Evolutionary conservation across 2,113 vertebrate genomes (phyloP), one percentile per base, ranked within the genome.

Genomic region (Neolamprologus hecqui): DNA sequence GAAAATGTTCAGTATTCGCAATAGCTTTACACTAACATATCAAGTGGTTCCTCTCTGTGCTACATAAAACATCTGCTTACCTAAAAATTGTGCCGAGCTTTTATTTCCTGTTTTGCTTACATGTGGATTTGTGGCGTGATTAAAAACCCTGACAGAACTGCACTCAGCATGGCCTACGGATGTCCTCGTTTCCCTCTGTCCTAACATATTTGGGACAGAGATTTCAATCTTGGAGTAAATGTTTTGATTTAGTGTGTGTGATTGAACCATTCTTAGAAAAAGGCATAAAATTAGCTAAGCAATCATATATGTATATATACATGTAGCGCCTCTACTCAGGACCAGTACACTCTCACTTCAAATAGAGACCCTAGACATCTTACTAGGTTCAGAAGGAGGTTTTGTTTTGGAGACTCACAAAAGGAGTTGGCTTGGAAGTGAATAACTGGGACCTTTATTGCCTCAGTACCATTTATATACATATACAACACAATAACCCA

Each of bases 201-300:
- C 26, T 49, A 12, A 49, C 45, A 49, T 31, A 31, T 77, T 77
- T 49, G 15, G 15, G 45, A 31, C 70, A 49, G 9, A 31, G 42
- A 49, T 77, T 49, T 77, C 42, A 47, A 47, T 47, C 23, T 19
- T 75, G 40, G 40, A 28, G 28, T 47, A 75, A 47, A 47, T 9
- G 14, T 73, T 45, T 73, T 17, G 37, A 73, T 73, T 73, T 73
- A 73, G 14, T 45, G 9, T 28, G 13, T 73, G 21, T 47, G 14
- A 70, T 9, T 70, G 12, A 70, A 70, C 21, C 12, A 45, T 70
- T 42, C 37, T 42, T 14, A 3, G 65, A 42, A 42, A 42, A 70
- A 70, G 37, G 65, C 0, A 45, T 26, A 42, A 0, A 15, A 45
- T 70, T 42, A 45, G 68, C 40, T 11, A 15, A 17, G 0, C 40